Evolutionary conservation across 2,888 invertebrate species (phyloP), one percentile per base, ranked within the genome.

Genomic region (Brachypterus glaber): DNA sequence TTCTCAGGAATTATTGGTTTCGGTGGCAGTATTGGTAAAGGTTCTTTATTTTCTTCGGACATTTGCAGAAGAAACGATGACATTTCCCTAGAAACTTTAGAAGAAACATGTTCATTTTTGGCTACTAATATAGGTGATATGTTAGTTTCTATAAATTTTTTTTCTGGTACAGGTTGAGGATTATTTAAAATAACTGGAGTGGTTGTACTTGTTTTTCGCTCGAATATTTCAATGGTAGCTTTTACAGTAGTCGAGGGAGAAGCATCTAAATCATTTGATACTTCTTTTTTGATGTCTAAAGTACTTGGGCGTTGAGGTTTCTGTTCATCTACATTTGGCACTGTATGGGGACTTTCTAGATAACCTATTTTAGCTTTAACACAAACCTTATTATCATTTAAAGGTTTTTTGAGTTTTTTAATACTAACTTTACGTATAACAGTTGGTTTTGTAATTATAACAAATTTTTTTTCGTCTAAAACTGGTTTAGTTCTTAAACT

Each of bases 1-100:
- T 74, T 75, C 63, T 73, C 74, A 63, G 74, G 74, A 65, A 75
- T 68, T 68, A 71, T 72, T 30, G 74, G 73, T 67, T 75, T 75
- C 58, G 69, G 68, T 63, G 64, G 44, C 63, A 57, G 41, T 55
- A 56, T 1, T 62, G 63, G 45, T 63, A 63, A 35, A 9, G 7
- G 7, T 5, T 5, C 12, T 5, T 9, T 11, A 9, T 9, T 11
- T 27, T 27, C 12, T 27, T 27, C 27, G 5, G 21, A 9, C 21
- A 21, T 21, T 21, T 7, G 5, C 5, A 9, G 21, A 7, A 7
- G 5, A 21, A 7, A 9, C 5, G 5, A 5, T 9, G 9, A 5
- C 5, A 9, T 21, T 21, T 7, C 21, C 21, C 5, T 7, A 21
- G 21, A 21, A 21, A 21, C 21, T 21, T 21, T 9, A 7, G 21